Evolutionary conservation across 37 sponge, comb jelly and placozoan genomes (phyloP).

Genomic region (Hexactinellida sp.): DNA sequence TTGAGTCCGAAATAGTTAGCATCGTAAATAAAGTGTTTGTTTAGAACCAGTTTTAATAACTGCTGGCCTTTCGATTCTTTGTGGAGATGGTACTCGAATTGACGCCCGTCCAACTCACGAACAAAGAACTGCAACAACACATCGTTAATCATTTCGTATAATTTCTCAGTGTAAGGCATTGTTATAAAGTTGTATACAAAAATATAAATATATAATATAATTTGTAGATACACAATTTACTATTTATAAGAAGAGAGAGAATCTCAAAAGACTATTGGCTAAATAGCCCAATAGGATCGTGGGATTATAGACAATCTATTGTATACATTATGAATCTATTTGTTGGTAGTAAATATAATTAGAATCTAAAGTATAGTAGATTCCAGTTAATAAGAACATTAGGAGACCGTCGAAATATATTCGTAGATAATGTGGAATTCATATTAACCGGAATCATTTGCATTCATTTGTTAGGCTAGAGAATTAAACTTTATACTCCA

Average conservation of each 20-base stretch:
- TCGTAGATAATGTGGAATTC: no score
- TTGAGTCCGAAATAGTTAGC: background rate
- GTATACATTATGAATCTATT: no score
- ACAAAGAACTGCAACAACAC: background rate
- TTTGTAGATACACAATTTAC: background rate
- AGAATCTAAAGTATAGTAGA: no score
- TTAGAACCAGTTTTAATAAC: background rate
- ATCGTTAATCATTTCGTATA: background rate
- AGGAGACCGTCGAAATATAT: no score
- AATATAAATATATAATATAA: background rate
- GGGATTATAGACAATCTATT: no score
- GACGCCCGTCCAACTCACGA: background rate
- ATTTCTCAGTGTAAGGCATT: background rate
- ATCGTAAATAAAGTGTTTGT: background rate
- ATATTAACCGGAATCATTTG: no score
- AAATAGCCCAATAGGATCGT: background rate
- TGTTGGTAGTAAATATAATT: no score
- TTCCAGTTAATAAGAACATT: no score
- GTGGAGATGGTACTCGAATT: background rate
- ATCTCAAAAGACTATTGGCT: background rate
- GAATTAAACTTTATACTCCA: no score
- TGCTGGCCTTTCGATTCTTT: background rate
- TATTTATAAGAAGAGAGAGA: constrained; percentile 9
- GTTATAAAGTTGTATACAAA: background rate
- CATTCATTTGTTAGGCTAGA: no score